phyloP scores from a whole-genome alignment of 2,797 vertebrate genomes.

The Rhabdomys pumilio region DNA sequence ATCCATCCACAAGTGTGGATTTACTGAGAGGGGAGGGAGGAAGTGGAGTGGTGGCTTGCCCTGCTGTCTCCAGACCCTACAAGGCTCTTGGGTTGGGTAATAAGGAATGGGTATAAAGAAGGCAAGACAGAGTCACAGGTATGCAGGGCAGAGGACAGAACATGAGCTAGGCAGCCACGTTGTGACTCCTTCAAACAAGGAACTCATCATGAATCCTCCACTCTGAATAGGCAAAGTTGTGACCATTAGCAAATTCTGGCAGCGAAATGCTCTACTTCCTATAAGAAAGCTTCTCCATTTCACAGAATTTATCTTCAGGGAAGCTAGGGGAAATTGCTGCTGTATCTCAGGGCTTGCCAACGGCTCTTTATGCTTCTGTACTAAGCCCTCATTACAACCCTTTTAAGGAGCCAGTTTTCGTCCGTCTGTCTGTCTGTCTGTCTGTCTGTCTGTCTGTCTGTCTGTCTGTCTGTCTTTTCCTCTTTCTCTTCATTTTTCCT shows the following conservation, averaged over 20 bases:
- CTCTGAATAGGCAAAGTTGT: neutral
- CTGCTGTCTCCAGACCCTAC: neutral
- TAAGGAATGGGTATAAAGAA: neutral
- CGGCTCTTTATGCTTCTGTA: neutral
- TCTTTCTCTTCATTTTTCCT: neutral
- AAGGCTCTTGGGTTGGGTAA: neutral
- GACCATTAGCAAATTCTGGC: constrained; percentile 37
- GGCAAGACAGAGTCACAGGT: neutral
- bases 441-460: neutral
- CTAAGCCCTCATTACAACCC: neutral
- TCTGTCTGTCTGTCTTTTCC: neutral
- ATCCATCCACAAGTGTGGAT: constrained; percentile 25
- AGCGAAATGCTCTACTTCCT: constrained; percentile 35
- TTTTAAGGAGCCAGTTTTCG: neutral
- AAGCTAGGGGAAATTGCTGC: neutral
- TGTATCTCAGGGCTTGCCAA: neutral
- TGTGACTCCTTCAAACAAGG: neutral
- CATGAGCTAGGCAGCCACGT: rapidly evolving
- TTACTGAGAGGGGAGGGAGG: neutral
- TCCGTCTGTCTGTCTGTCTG: neutral
- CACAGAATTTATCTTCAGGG: neutral
- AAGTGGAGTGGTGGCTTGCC: neutral
- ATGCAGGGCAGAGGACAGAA: neutral
- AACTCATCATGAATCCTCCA: neutral
- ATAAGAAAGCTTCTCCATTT: neutral